Conservation (phyloP, 2,888 invertebrate species). For the Buathra laborator region DNA sequence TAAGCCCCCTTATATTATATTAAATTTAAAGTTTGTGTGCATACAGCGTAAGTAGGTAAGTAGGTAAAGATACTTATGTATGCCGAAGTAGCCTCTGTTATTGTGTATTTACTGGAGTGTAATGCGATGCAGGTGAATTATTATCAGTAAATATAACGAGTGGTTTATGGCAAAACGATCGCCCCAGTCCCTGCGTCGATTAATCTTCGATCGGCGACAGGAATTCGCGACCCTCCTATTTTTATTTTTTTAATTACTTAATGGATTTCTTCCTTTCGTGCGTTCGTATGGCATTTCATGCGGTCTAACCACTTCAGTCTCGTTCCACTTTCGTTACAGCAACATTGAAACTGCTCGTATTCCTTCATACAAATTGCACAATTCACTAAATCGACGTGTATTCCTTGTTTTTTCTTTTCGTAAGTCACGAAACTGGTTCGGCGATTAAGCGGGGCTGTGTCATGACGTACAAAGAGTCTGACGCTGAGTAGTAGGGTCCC, state of each 20-base stretch:
- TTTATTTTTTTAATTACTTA: slow-evolving; percentile 34
- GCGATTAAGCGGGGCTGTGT: slow-evolving; percentile 10
- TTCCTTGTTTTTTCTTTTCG: slow-evolving; percentile 24
- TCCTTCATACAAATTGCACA: slow-evolving; percentile 59
- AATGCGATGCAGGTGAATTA: slow-evolving; percentile 11
- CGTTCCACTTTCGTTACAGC: slow-evolving; percentile 62
- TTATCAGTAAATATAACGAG: slow-evolving; percentile 40
- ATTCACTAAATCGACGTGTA: slow-evolving; percentile 57
- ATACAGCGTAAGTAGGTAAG: background rate
- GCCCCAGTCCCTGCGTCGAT: slow-evolving; percentile 47
- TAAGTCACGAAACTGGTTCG: slow-evolving; percentile 49
- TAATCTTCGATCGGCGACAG: slow-evolving; percentile 56
- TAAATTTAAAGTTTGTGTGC: background rate
- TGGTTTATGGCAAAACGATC: slow-evolving; percentile 32
- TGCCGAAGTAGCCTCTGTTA: background rate
- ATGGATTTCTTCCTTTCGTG: slow-evolving; percentile 51
- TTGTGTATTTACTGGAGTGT: background rate
- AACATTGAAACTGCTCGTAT: slow-evolving; percentile 29
- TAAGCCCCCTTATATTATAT: background rate
- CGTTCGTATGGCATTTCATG: slow-evolving; percentile 23
- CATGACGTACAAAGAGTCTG: slow-evolving; percentile 25
- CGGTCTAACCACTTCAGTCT: slow-evolving; percentile 47
- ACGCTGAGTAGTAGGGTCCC: background rate
- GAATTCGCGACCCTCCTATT: slow-evolving; percentile 10
- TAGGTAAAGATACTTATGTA: background rate